A percentile compares a stretch with the other conserved stretches of the same genome.
Conservation (phyloP, 2,113 vertebrate species). For the Axis porcinus region DNA sequence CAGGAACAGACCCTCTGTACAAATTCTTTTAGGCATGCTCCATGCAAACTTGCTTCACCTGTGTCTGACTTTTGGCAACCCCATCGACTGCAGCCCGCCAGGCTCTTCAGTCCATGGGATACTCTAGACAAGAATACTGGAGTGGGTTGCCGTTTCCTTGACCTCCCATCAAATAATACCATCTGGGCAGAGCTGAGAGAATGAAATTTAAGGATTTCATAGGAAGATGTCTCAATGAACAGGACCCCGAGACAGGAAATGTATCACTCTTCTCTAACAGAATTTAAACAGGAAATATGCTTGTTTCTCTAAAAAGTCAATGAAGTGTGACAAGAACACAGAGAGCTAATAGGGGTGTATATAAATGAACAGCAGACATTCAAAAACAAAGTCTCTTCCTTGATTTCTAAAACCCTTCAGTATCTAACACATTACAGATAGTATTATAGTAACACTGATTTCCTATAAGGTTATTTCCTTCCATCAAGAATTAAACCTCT, state of each 20-base stretch:
- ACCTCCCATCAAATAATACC: not conserved
- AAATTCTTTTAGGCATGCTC: not conserved
- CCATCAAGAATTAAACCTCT: not conserved
- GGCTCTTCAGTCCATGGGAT: not conserved
- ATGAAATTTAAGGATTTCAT: not conserved
- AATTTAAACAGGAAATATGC: not conserved
- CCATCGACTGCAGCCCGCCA: not conserved
- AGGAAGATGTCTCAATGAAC: not conserved
- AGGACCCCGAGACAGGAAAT: not conserved
- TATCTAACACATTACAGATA: not conserved
- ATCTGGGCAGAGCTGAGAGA: not conserved
- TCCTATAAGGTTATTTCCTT: not conserved
- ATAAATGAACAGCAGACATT: not conserved
- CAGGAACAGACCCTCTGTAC: not conserved
- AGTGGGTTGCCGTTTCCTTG: not conserved
- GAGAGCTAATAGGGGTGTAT: not conserved
- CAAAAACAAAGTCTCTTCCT: not conserved
- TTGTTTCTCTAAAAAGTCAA: not conserved
- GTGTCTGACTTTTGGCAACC: not conserved
- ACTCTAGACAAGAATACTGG: not conserved
- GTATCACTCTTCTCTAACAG: not conserved
- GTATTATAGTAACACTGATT: not conserved
- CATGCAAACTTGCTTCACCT: not conserved
- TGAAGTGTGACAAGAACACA: not conserved
- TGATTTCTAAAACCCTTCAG: not conserved